Base-by-base conservation (phyloP, 2,113 vertebrate genomes). In the Limnothrissa miodon region DNA sequence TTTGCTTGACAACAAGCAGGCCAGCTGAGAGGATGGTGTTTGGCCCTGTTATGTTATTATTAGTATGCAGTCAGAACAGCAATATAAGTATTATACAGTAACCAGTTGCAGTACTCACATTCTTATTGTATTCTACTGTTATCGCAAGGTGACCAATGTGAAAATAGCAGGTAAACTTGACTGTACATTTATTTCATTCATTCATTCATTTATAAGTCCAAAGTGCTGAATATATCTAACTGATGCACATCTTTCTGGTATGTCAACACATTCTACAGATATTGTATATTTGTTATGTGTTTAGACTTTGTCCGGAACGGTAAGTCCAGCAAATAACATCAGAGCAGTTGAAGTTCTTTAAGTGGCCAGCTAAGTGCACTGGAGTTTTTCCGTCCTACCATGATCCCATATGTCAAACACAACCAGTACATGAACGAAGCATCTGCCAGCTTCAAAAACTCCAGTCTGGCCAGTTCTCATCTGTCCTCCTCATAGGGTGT, bases 401-500 rank as follows among this genome's bases (percentile, higher is more conserved):
- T 59, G 23, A 78, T 46, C 44, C 42, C 79, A 3, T 7, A 29
- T 62, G 59, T n/a, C 10, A 29, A 10, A 62, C 10, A 11, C 25
- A 17, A 36, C 17, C 25, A 33, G 66, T 33, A 39, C 33, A 80
- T 48, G 44, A 56, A n/a, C 36, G 42, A 45, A 39, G 33, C 25
- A 59, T 78, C 45, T 36, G 45, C 36, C n/a, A 33, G 42, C 46
- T 29, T 33, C 36, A 53, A 4, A 36, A 33, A 39, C 66, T n/a
- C 11, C n/a, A 62, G 59, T 25, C n/a, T 29, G 59, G 3, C n/a
- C 59, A 1, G n/a, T 62, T 29, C 56, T 21, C 53, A 33, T 0
- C 46, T n/a, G 2, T n/a, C n/a, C 0, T 3, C 44, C 23, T 94
- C 88, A 95, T 89, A 94, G 89, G 19, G 93, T 94, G 85, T 90